Base-by-base conservation (phyloP, 2,888 invertebrate genomes). In the Lymantria dispar region DNA sequence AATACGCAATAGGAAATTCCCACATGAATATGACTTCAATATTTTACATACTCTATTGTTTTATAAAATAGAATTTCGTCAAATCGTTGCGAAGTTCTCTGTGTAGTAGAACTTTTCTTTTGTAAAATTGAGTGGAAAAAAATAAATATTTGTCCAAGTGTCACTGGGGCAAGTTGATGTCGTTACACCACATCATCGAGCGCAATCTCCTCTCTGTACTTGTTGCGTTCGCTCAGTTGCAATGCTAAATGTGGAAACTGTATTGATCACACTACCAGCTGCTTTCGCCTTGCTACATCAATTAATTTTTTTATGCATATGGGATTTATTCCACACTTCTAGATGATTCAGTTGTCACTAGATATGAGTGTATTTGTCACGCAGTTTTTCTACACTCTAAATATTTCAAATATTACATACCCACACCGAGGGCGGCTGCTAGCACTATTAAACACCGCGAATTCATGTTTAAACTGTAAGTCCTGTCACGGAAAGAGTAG, bases 361-460 rank as follows among this genome's bases (percentile, higher is more conserved):
- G 65, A 54, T 60, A 68, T 68, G 30, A 64, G 60, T 48, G 52
- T 56, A 47, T 54, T 47, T 43, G 52, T 48, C 22, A 22, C 54
- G 49, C 47, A 52, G 47, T 44, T 48, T 47, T 44, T n/a, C 77
- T 80, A 79, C 85, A 74, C 85, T 84, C 79, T 83, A 85, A 85
- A 87, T 87, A 86, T 75, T 83, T 85, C 63, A 84, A 85, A 83
- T 82, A 73, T 74, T 94, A 94, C 94, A 91, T 94, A 94, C 94
- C 94, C 92, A 93, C 92, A 93, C 94, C 93, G 88, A 94, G 92
- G 91, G 93, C 93, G 86, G 93, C 92, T 83, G 93, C 93, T 85
- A 94, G 83, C 88, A 92, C 89, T 87, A 92, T 68, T 83, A 92
- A 88, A 89, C 91, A 91, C 91, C 90, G 82, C 83, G 91, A 85